Base-by-base conservation (phyloP, 2,888 invertebrate species). In the Conus canariensis region DNA sequence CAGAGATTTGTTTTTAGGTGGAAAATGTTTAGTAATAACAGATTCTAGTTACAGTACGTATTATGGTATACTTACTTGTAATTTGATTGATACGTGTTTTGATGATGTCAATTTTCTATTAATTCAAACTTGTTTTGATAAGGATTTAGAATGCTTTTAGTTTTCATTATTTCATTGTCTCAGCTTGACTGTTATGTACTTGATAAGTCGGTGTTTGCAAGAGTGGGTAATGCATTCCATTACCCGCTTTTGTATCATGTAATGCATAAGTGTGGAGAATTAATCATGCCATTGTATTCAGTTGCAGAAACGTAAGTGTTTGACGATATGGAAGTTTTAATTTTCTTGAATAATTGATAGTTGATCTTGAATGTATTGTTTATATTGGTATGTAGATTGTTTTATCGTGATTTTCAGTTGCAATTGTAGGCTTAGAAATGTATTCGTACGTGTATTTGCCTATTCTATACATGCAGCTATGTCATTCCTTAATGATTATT, bases 221-320 rank as follows among this genome's bases (percentile, higher is more conserved):
- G 56, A 19, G 82, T 82, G 19, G 19, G 56, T 82, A 82, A 82
- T 82, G 19, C 14, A 19, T 56, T n/a, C 2, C 56, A 82, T 82
- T 82, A 82, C 82, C 19, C 12, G 56, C 82, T 56, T 82, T 82
- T 82, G 82, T 6, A 56, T 82, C 82, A 82, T 77, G 30, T 25
- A 30, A 12, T 77, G 25, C 10, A 25, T 25, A 25, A 5, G 16
- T 9, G n/a, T 19, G 9, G 56, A 82, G 16, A 82, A 10, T 16
- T 45, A 82, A 82, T 56, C 56, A 82, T 82, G 82, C 8, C 82
- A 56, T 77, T 77, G 70, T 25, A 77, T 16, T 19, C 56, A 14
- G 45, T 82, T 82, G 16, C 45, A 56, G 56, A 19, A 45, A 56
- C 19, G 82, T 82, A 82, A 82, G 82, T 82, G 82, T 56, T 82